These are phyloP conservation scores for Hypolimnas misippus DNA, from an alignment of 2,888 invertebrate genomes.

Conservation along the genomic window DNA sequence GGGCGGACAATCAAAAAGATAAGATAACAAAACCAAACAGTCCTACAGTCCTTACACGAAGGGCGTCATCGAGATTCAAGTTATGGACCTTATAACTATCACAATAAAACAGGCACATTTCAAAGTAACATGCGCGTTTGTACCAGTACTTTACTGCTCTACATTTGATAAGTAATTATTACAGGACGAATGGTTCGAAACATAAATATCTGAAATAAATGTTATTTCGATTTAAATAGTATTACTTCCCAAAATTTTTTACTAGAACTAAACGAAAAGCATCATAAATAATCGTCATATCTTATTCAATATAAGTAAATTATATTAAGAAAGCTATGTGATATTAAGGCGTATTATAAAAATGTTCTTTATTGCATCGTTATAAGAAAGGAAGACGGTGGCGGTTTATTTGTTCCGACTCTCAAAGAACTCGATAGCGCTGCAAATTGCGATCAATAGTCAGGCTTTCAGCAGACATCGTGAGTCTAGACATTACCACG, in stretches of 20 bases:
- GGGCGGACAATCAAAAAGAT: constrained; percentile 32
- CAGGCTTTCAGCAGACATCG: constrained; percentile 32
- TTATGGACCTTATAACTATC: constrained; percentile 17
- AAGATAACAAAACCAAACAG: constrained; percentile 35
- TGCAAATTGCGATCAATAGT: constrained; percentile 34
- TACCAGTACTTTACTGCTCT: constrained; percentile 23
- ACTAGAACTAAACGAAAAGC: too few relatives aligned
- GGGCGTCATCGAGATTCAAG: constrained; percentile 4
- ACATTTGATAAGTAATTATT: constrained; percentile 29
- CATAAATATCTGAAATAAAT: constrained; percentile 17
- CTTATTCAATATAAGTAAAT: too few relatives aligned
- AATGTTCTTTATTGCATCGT: too few relatives aligned
- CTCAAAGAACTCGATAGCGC: constrained; percentile 25
- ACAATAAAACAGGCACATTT: not conserved
- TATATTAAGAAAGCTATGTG: too few relatives aligned
- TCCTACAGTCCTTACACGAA: constrained; percentile 10
- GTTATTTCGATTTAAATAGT: not conserved
- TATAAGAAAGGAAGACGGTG: too few relatives aligned
- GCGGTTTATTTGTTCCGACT: constrained; percentile 2
- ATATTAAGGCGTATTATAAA: too few relatives aligned
- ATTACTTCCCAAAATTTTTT: too few relatives aligned
- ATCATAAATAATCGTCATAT: not conserved
- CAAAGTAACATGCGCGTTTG: not conserved
- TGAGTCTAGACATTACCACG: constrained; percentile 35
- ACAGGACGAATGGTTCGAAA: constrained; percentile 20